Base-by-base conservation (phyloP, 1,140 invertebrate genomes). In the Nebria ingens region DNA sequence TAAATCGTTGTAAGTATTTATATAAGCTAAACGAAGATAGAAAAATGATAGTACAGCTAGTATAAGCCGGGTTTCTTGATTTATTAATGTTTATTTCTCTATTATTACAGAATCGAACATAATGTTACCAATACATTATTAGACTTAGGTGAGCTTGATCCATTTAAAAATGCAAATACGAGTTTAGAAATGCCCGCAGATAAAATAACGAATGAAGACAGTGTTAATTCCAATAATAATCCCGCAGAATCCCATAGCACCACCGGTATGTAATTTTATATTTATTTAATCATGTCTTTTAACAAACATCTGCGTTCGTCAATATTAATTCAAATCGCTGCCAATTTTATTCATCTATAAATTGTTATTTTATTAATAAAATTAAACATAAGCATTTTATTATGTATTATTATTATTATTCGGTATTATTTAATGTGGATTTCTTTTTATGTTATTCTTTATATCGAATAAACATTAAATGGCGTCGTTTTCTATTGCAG, bases 91-190 rank as follows among this genome's bases (percentile, higher is more conserved):
- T n/a, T n/a, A n/a, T n/a, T n/a, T n/a, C n/a, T n/a, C n/a, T n/a
- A n/a, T 58, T 56, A 9, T 64, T 74, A 59, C 73, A 76, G 73
- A 66, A 76, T 72, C 60, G 72, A 75, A 67, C 75, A 76, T 68
- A 75, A 75, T 71, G 73, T 73, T 64, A 74, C 73, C 62, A 75
- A 75, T 70, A 75, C 73, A 68, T 69, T 75, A 59, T 72, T 76
- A 70, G 74, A 76, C 65, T 66, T 76, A 62, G 72, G 72, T 65
- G 73, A 76, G 60, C 73, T 77, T 70, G 78, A 81, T 62, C 71
- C 74, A 62, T 68, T 80, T 63, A 79, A 76, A 71, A 78, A 78
- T 73, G 77, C 73, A 67, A 73, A 72, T 59, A 74, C 73, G 68
- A 73, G 68, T 60, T 50, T 61, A 13, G 59, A 61, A 60, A 63